Percentiles rank a stretch among this genome's conserved stretches.
These are phyloP conservation scores for Eristalinus aeneus DNA, from an alignment of 2,888 invertebrate species.

Conservation along the genomic window DNA sequence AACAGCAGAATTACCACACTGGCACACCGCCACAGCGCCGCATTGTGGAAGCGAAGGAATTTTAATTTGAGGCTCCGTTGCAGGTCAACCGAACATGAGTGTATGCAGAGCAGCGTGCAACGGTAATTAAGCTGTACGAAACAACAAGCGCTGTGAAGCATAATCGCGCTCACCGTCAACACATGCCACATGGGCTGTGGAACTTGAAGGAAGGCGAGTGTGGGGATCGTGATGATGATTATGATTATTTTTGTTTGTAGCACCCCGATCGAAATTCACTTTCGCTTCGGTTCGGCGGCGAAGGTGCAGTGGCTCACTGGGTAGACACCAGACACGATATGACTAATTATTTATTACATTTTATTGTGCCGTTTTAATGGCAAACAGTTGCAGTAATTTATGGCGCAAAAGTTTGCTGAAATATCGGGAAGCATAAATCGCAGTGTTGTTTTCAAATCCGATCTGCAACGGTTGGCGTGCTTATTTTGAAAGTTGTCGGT, in stretches of 20 bases:
- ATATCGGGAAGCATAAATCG: not conserved
- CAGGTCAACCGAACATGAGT: slow-evolving; percentile 48
- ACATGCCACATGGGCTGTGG: slow-evolving; percentile 4
- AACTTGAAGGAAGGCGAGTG: not conserved
- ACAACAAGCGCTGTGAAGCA: slow-evolving; percentile 36
- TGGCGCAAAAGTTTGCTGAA: not conserved
- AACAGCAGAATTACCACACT: slow-evolving; percentile 45
- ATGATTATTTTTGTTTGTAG: not conserved
- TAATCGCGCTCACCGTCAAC: slow-evolving; percentile 39
- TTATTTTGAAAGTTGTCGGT: not conserved
- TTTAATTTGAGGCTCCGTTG: slow-evolving; percentile 66
- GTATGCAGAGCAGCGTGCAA: slow-evolving; percentile 47
- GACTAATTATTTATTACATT: slow-evolving; percentile 53
- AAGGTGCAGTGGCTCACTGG: slow-evolving; percentile 10
- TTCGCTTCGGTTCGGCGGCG: not conserved
- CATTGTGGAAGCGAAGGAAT: slow-evolving; percentile 57
- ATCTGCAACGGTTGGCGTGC: not conserved
- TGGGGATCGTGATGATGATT: not conserved
- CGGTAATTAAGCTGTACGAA: slow-evolving; percentile 57
- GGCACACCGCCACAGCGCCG: no score
- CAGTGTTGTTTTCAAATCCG: not conserved
- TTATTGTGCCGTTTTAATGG: slow-evolving; percentile 5
- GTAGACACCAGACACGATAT: not conserved
- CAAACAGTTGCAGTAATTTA: not conserved
- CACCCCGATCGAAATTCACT: not conserved